Conservation (phyloP, 1,140 invertebrate genomes). For the Eumaeus atala region DNA sequence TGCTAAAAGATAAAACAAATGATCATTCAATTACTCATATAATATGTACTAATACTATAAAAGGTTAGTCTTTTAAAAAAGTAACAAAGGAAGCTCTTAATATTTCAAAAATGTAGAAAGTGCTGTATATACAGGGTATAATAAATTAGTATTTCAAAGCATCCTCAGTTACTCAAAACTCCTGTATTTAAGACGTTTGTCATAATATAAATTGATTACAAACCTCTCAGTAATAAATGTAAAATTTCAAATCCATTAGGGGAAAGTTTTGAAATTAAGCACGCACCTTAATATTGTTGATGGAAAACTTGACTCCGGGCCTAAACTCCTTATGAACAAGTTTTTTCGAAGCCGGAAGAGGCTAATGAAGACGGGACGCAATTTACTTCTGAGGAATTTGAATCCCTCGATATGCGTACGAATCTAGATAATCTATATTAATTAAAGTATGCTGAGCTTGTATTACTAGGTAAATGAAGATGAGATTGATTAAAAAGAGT, state of each 20-base stretch:
- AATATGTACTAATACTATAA: too few relatives aligned
- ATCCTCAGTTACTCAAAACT: conserved; percentile 29
- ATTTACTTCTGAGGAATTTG: conserved; percentile 19
- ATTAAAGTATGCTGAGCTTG: too few relatives aligned
- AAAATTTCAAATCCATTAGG: conserved; percentile 66
- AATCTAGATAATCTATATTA: too few relatives aligned
- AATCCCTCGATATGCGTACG: too few relatives aligned
- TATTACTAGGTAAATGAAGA: too few relatives aligned
- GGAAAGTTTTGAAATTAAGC: conserved; percentile 61
- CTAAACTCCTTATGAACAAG: conserved; percentile 55
- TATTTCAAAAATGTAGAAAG: background rate
- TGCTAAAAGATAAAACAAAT: too few relatives aligned
- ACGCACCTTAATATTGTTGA: conserved; percentile 65
- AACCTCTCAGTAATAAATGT: conserved; percentile 50
- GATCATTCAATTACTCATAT: too few relatives aligned
- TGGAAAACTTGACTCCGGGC: conserved; percentile 54
- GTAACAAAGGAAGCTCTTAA: too few relatives aligned
- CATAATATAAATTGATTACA: conserved; percentile 59
- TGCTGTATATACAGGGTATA: conserved; percentile 26
- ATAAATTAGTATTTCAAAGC: conserved; percentile 44
- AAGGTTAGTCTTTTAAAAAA: too few relatives aligned
- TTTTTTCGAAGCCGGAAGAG: conserved; percentile 42
- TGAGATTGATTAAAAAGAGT: too few relatives aligned
- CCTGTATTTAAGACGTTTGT: conserved; percentile 36
- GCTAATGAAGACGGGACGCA: conserved; percentile 54